Conservation (phyloP, 2,113 vertebrate genomes). For the Geococcyx californianus region DNA sequence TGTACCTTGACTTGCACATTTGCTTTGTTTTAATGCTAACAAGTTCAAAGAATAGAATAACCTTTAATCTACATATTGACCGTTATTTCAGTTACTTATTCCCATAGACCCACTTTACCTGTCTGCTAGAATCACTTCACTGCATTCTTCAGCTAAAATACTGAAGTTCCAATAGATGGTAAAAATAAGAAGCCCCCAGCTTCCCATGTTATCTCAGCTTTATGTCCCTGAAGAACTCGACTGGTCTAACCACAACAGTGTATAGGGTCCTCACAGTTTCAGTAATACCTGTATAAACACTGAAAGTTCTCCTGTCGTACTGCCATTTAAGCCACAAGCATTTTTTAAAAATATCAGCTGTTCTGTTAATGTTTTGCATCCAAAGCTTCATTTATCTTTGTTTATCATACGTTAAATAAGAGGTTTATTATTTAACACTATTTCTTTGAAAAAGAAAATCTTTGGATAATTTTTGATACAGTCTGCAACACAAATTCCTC, state of each 20-base stretch:
- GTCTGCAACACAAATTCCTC: background rate
- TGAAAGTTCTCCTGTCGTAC: accelerated
- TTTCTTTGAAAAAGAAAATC: background rate
- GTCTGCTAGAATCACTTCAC: background rate
- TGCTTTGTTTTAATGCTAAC: background rate
- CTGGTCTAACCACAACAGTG: accelerated
- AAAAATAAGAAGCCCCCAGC: background rate
- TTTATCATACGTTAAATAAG: background rate
- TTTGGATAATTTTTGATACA: background rate
- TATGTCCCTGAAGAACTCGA: background rate
- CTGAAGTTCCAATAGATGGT: background rate
- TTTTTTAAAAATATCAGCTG: background rate
- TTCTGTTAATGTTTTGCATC: background rate
- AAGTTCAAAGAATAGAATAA: background rate
- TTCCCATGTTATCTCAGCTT: background rate
- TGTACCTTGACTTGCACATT: background rate
- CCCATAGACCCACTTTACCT: background rate
- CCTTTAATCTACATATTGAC: background rate
- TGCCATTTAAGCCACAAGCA: background rate
- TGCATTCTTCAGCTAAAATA: background rate
- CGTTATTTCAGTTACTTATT: background rate
- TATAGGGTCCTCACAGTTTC: background rate
- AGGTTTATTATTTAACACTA: background rate
- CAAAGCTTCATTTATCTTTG: background rate
- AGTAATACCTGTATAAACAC: background rate